A percentile compares a stretch with the other conserved stretches of the same genome.
Evolutionary conservation across 53 echinoderm and acorn worm species (phyloP).

Genomic region (Actinopyga echinites): DNA sequence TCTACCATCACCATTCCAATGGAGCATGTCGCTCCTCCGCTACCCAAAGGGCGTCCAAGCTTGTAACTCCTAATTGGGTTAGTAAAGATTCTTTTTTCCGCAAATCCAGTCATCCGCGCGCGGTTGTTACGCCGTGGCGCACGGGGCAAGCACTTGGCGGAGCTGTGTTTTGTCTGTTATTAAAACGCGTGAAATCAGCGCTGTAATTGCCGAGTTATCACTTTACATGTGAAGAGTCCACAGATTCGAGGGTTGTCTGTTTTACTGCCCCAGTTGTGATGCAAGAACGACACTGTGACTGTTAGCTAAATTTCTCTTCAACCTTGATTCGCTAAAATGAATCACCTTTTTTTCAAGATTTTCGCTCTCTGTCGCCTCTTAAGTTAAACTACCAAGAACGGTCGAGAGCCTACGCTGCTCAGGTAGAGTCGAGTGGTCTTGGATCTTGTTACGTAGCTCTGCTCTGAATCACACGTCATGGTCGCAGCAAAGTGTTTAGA

Average conservation of each 20-base stretch:
- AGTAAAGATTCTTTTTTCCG: slow-evolving; percentile 23
- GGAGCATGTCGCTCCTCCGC: neutral
- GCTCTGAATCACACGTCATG: slow-evolving; percentile 17
- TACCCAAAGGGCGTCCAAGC: slow-evolving; percentile 40
- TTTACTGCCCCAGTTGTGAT: slow-evolving; percentile 26
- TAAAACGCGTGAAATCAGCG: slow-evolving; percentile 44
- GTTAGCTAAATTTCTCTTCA: neutral
- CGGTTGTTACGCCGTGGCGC: slow-evolving; percentile 38
- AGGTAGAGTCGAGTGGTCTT: slow-evolving; percentile 5
- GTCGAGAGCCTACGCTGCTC: slow-evolving; percentile 5
- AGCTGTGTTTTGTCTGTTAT: slow-evolving; percentile 38
- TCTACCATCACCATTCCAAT: slow-evolving; percentile 7
- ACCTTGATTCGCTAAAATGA: slow-evolving; percentile 32
- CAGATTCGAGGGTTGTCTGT: neutral
- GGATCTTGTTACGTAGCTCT: slow-evolving; percentile 5
- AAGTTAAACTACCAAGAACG: slow-evolving; percentile 10
- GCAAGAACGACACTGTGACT: neutral
- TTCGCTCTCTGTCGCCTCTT: slow-evolving; percentile 9
- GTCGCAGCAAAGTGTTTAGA: neutral
- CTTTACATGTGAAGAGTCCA: slow-evolving; percentile 32
- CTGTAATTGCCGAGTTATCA: slow-evolving; percentile 41
- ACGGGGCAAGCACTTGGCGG: slow-evolving; percentile 31
- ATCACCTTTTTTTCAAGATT: slow-evolving; percentile 8
- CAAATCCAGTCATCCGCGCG: slow-evolving; percentile 33
- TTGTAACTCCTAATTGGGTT: slow-evolving; percentile 34